These are phyloP conservation scores for Anoplophora glabripennis DNA, from an alignment of 1,140 invertebrate genomes.

Conservation along the genomic window DNA sequence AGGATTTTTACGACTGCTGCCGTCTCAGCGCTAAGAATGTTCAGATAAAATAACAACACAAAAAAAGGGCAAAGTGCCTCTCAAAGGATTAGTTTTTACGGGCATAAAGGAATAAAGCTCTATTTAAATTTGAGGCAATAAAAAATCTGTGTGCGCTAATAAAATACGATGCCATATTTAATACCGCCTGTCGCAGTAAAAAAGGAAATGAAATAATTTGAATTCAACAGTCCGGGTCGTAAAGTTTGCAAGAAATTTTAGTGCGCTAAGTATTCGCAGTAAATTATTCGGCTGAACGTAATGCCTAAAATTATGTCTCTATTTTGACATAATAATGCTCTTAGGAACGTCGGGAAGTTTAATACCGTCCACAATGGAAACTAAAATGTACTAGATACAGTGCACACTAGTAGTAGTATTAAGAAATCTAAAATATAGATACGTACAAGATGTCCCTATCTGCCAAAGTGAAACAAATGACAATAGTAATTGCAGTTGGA, in stretches of 20 bases:
- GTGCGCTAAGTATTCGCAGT: constrained; percentile 1
- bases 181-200: constrained; percentile 15
- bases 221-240: constrained; percentile 16
- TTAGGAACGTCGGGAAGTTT: too few species aligned
- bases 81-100: constrained; percentile 27
- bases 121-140: constrained; percentile 24
- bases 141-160: constrained; percentile 24
- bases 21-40: constrained; percentile 16
- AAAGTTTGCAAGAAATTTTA: constrained; percentile 14
- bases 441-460: too few species aligned
- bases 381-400: too few species aligned
- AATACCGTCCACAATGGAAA: too few species aligned
- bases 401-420: too few species aligned
- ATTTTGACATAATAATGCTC: too few species aligned
- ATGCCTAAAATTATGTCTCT: background rate
- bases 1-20: constrained; percentile 13
- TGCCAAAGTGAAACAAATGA: too few species aligned
- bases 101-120: constrained; percentile 15
- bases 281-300: constrained; percentile 3
- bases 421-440: too few species aligned
- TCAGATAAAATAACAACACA: constrained; percentile 17
- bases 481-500: too few species aligned
- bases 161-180: constrained; percentile 18
- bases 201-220: constrained; percentile 27
- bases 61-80: constrained; percentile 13